Evolutionary conservation across 2,113 vertebrate species (phyloP).

Genomic region (Poeciliopsis prolifica): DNA sequence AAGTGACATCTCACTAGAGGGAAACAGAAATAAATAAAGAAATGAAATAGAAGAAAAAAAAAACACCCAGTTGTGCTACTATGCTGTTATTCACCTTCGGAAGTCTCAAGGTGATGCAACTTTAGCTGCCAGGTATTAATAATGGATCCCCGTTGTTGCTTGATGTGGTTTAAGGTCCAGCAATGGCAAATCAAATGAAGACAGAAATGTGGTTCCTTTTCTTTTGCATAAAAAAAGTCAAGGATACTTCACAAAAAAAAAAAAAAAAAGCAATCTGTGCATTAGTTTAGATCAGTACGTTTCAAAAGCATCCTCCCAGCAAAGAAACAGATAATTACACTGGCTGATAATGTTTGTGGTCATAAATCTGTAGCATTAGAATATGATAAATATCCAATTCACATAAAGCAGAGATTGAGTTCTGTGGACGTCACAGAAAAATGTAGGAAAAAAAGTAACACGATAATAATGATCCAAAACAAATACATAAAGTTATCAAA

Average conservation of each 20-base stretch:
- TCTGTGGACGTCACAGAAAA: background rate
- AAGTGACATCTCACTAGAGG: slow-evolving; percentile 74
- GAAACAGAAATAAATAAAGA: slow-evolving; percentile 71
- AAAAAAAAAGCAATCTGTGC: background rate
- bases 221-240: slow-evolving; percentile 9
- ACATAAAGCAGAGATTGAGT: background rate
- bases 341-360: slow-evolving; percentile 9
- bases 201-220: slow-evolving; percentile 41
- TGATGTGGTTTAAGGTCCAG: slow-evolving; percentile 63
- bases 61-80: slow-evolving; percentile 61
- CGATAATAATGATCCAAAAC: too few relatives aligned
- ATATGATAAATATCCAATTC: background rate
- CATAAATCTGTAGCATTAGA: background rate
- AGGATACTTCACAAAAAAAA: slow-evolving; percentile 3
- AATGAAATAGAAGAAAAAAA: slow-evolving; percentile 42
- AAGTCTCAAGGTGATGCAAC: slow-evolving; percentile 78
- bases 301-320: background rate
- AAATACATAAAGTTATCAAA: background rate
- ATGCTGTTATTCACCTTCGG: slow-evolving; percentile 73
- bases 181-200: slow-evolving; percentile 64
- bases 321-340: slow-evolving; percentile 5
- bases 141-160: slow-evolving; percentile 64
- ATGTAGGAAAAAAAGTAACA: background rate
- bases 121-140: slow-evolving; percentile 73
- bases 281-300: slow-evolving; percentile 8